Base-by-base conservation (phyloP, 2,113 vertebrate species). In the Solenodon paradoxus region DNA sequence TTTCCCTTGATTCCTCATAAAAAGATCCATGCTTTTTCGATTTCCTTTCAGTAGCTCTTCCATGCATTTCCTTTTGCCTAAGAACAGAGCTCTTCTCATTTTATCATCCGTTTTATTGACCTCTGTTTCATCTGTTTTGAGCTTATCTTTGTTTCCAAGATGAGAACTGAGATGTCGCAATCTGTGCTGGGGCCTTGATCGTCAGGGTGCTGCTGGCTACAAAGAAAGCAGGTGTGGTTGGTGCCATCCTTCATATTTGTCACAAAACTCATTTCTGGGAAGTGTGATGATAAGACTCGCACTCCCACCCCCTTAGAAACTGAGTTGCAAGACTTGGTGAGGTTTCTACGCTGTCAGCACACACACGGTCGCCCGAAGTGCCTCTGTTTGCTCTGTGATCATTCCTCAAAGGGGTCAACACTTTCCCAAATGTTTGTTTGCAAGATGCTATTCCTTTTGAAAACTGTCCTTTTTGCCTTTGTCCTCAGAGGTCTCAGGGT, bases 41-140 rank as follows among this genome's bases (percentile, higher is more conserved):
- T 89, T 95, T 93, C 68, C 42, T 77, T 57, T 80, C 30, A 10
- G 17, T 42, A 89, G 59, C 51, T 49, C 68, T 74, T 72, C 83
- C 47, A 10, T 32, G 4, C 8, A 2, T 53, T 45, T 47, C 74
- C 63, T 53, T 71, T 66, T 78, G 30, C 40, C 63, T 69, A 15
- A 64, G 55, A 94, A 63, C 28, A 24, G 42, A 59, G 68, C 81
- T 88, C 22, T 72, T 92, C 61, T 61, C 51, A 4, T 77, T 92
- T 92, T 61, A 49, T 68, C 42, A 55, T 74, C 72, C 28, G 59
- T 53, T 86, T 92, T 93, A 61, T 51, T 80, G 91, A 90, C 90
- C 79, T 79, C 35, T 77, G 47, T 63, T 90, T 92, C 95, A 85
- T 94, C 94, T 95, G 77, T 81, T 94, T 93, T 20, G 26, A 90